Evolutionary conservation across 2,797 vertebrate species (phyloP).

Genomic region (Pyrocephalus nanus): DNA sequence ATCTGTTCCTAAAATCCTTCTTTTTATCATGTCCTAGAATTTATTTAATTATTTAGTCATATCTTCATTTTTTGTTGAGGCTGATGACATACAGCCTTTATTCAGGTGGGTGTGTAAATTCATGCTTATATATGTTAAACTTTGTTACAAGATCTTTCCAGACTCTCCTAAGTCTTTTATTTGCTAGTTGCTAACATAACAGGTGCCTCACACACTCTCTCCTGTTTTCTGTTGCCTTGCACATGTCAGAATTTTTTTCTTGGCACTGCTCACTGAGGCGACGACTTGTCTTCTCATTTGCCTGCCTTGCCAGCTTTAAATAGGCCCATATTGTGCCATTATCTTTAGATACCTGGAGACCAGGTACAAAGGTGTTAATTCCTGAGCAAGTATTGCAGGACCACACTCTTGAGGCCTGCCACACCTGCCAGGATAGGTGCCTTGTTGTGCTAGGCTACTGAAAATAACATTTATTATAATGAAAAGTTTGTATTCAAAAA

Average conservation of each 20-base stretch:
- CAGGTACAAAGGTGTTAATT: background rate
- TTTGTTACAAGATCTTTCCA: background rate
- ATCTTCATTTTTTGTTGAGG: background rate
- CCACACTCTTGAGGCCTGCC: background rate
- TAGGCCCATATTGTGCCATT: background rate
- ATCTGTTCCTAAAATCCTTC: background rate
- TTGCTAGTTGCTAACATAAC: background rate
- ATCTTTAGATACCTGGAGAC: background rate
- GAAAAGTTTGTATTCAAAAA: background rate
- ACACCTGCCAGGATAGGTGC: background rate
- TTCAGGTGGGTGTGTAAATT: background rate
- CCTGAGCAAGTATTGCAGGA: background rate
- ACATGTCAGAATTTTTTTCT: background rate
- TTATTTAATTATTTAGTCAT: slow-evolving; percentile 4
- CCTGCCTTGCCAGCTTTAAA: background rate
- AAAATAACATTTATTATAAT: background rate
- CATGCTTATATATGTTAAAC: background rate
- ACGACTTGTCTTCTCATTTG: background rate
- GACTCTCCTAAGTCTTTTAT: background rate
- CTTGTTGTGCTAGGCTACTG: background rate
- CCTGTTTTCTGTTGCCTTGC: background rate
- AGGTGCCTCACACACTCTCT: background rate
- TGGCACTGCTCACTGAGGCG: background rate
- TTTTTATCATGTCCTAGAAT: background rate
- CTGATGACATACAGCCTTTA: background rate